Base-by-base conservation (phyloP, 2,113 vertebrate genomes). In the Romanogobio albipinnatus region DNA sequence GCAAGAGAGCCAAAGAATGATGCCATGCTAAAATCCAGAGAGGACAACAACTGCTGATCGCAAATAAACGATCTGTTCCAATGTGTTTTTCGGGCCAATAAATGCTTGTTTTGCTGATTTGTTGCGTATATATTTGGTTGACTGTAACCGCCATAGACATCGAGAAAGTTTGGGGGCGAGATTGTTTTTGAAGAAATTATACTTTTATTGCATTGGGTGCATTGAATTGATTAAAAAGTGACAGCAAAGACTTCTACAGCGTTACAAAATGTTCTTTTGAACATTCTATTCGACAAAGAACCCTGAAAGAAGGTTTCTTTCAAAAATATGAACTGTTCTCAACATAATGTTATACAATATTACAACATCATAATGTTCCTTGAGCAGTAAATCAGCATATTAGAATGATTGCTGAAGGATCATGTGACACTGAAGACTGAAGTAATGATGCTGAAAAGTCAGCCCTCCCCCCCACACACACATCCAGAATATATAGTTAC, bases 1-100 rank as follows among this genome's bases (percentile, higher is more conserved):
- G 85, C 43, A 68, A 49, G 59, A 86, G 68, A 82, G 47, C 47
- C 79, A 64, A 56, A 15, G 80, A 51, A 66, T 59, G 66, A 74
- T 61, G 71, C 33, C 80, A 66, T 10, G 17, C 33, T 19, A 39
- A 70, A 29, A 68, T 39, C 33, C 66, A 70, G 53, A 85, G 68
- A 82, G 43, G 68, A n/a, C 79, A 53, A 66, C 61, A 22, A 29
- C 1, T 58, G 53, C 51, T 8, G 0, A 22, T 22, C 24, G 1
- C 6, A 66, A 64, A 64, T 64, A 0, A 33, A 33, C 61, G 49
- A 43, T 24, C 2, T 66, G 24, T 14, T 68, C 36, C 22, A 22
- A 29, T 66, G 24, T 4, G 24, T 4, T 33, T 68, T 59, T 15
- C 47, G 8, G 14, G 24, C 4, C 17, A 33, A 49, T 29, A 29